phyloP scores from a whole-genome alignment of 2,113 vertebrate species.

The Cheilinus undulatus region DNA sequence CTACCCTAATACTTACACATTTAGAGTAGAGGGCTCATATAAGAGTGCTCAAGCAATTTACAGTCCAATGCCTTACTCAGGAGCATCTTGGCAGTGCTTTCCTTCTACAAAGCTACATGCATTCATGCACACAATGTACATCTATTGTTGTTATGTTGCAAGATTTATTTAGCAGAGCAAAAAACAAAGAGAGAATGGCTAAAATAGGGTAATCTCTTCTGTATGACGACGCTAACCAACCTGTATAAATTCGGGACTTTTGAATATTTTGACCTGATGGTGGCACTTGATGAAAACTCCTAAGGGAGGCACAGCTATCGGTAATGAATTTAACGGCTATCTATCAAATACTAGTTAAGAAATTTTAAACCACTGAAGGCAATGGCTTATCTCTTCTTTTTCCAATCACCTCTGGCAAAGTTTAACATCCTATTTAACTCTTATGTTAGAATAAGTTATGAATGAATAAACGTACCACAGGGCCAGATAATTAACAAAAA shows the following conservation, averaged over 20 bases:
- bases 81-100: too few species aligned
- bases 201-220: too few species aligned
- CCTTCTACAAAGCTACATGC: too few species aligned
- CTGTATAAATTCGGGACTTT: not conserved
- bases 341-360: not conserved
- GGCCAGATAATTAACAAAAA: not conserved
- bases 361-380: not conserved
- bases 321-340: not conserved
- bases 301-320: too few species aligned
- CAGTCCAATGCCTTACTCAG: too few species aligned
- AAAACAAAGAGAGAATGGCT: too few species aligned
- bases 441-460: conserved; percentile 1
- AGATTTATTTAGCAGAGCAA: too few species aligned
- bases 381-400: conserved; percentile 7
- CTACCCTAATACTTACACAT: too few species aligned
- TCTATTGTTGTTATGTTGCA: too few species aligned
- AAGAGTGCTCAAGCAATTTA: too few species aligned
- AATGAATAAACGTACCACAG: not conserved
- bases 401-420: conserved; percentile 20
- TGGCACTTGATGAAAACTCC: not conserved
- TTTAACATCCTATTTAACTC: conserved; percentile 11
- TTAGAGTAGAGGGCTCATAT: too few species aligned
- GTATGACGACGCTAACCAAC: not conserved
- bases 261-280: not conserved
- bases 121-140: too few species aligned